These are phyloP conservation scores for Thomomys bottae DNA, from an alignment of 2,113 vertebrate genomes.

Conservation along the genomic window DNA sequence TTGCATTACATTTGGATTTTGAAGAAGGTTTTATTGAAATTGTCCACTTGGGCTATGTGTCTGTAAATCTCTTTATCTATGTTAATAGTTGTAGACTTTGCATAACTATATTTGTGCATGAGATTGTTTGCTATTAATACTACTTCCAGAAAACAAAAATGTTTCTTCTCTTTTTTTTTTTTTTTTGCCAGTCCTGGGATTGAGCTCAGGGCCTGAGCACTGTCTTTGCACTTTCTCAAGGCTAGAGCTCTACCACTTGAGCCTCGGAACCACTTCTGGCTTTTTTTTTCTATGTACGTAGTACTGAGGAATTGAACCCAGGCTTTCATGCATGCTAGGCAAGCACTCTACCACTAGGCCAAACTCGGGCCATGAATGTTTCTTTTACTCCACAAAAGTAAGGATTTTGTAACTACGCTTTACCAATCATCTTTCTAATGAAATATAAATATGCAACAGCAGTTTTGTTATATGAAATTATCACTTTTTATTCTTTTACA, in stretches of 20 bases:
- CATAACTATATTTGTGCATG: not conserved
- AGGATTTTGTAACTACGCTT: not conserved
- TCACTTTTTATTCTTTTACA: not conserved
- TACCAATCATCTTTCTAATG: not conserved
- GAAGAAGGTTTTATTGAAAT: constrained; percentile 5
- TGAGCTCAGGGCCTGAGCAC: too few species aligned
- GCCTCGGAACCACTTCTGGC: too few species aligned
- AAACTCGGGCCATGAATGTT: too few species aligned
- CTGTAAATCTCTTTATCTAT: not conserved
- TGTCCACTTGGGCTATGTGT: not conserved
- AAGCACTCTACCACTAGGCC: too few species aligned
- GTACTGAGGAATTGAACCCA: too few species aligned
- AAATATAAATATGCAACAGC: not conserved
- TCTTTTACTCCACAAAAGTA: not conserved
- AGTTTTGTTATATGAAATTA: not conserved
- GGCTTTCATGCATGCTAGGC: too few species aligned
- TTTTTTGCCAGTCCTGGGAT: too few species aligned
- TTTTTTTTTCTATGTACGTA: too few species aligned
- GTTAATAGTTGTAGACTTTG: not conserved
- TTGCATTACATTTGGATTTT: not conserved
- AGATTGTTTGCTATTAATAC: not conserved
- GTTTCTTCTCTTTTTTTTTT: too few species aligned
- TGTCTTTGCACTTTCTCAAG: too few species aligned
- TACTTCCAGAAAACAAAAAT: not conserved
- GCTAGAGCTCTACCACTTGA: too few species aligned